A percentile compares a stretch with the other conserved stretches of the same genome.
phyloP scores from a whole-genome alignment of 2,113 vertebrate species.

The Rhagologus leucostigma region DNA sequence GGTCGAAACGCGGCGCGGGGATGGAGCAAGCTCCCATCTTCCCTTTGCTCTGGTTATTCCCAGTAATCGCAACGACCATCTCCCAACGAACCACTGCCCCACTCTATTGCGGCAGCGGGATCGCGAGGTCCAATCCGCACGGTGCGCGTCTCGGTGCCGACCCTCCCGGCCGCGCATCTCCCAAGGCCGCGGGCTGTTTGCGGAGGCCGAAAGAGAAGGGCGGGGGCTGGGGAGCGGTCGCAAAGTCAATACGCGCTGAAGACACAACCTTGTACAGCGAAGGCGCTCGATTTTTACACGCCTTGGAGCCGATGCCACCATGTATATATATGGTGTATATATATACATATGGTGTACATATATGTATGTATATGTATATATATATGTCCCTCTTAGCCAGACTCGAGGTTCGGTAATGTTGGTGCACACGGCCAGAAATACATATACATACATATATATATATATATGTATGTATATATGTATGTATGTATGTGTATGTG shows the following conservation, averaged over 20 bases:
- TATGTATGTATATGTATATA: background rate
- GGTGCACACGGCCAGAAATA: no score
- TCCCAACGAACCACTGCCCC: background rate
- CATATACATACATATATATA: rapidly evolving
- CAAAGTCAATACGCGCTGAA: background rate
- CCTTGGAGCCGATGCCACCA: background rate
- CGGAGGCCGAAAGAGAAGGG: background rate
- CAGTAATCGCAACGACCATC: rapidly evolving
- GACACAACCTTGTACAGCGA: background rate
- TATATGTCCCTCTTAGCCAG: background rate
- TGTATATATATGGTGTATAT: background rate
- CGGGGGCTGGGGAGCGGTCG: background rate
- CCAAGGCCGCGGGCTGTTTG: background rate
- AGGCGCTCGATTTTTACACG: background rate
- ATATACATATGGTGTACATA: background rate
- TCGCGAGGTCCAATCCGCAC: background rate
- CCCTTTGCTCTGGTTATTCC: background rate
- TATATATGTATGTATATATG: rapidly evolving
- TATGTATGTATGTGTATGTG: rapidly evolving
- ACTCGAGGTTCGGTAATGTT: background rate
- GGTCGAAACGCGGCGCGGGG: background rate
- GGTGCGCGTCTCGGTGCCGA: background rate
- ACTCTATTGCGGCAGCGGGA: rapidly evolving
- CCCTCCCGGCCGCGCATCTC: background rate
- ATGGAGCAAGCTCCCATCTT: background rate